Evolutionary conservation across 2,797 vertebrate species (phyloP), one percentile per base, ranked within the genome.

Genomic region (Halcyon leucocephala): DNA sequence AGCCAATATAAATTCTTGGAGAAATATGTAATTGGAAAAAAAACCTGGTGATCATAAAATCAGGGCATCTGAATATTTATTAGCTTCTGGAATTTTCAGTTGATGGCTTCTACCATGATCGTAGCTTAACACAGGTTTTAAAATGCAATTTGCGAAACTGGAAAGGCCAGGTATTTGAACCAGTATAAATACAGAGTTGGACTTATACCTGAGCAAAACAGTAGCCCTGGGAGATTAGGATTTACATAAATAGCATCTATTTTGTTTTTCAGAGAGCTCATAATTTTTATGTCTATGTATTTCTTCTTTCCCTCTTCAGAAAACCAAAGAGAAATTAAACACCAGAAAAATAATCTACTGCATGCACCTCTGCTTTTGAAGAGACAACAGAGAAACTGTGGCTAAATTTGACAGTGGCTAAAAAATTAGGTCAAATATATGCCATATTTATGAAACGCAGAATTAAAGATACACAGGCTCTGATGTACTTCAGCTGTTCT

Each of bases 1-100:
- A 92, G 91, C 69, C 91, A 58, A 81, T 65, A 92, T 60, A 90
- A 93, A 97, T 95, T 95, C 95, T 89, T 96, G 61, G 70, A 93
- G 85, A 94, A 91, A 96, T 80, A 94, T 64, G 93, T 90, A 95
- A 96, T 78, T 86, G 62, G 33, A 24, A 93, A 95, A 94, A 86
- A 95, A 86, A 29, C 4, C 4, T 14, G 12, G 74, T 81, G 90
- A 78, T 94, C 79, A 69, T 90, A 86, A 95, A 86, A 92, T 85
- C 49, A 66, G 57, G 29, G 15, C 58, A 92, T 65, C 61, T 89
- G 66, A 96, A 90, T 95, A 96, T 92, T 83, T 88, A 91, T 95
- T 80, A 88, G 52, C 48, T 91, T 89, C 77, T 82, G 41, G 64
- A 89, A 84, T 86, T 85, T 95, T 95, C 78, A 48, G 78, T 44